Evolutionary conservation across 2,797 vertebrate genomes (phyloP).

Genomic region (Alectoris magna): DNA sequence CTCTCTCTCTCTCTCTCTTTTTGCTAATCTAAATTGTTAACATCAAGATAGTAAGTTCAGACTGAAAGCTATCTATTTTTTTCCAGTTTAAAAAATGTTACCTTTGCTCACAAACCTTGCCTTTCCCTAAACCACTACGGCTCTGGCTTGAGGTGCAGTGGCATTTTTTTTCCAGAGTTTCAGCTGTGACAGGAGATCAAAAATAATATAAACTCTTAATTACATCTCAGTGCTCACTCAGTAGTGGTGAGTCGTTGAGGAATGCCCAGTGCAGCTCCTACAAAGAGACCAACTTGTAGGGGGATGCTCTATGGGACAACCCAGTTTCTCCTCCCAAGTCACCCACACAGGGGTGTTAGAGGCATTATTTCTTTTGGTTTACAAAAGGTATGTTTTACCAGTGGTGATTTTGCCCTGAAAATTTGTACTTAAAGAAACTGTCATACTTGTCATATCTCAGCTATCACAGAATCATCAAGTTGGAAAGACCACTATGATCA

Average conservation of each 20-base stretch:
- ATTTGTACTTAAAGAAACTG: neutral
- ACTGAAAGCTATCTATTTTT: neutral
- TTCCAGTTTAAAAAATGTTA: neutral
- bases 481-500: no score
- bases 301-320: neutral
- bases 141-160: neutral
- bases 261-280: neutral
- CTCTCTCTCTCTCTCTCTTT: no score
- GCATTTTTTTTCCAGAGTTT: neutral
- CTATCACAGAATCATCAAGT: no score
- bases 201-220: conserved; percentile 43
- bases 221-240: conserved; percentile 21
- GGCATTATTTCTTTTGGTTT: neutral
- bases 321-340: neutral
- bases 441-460: no score
- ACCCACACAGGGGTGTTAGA: fast-evolving
- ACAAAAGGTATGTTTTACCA: neutral
- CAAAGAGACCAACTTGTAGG: neutral
- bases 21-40: neutral
- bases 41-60: neutral
- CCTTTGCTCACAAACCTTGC: neutral
- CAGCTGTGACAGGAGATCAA: conserved; percentile 22
- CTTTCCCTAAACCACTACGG: neutral
- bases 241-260: neutral
- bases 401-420: neutral